Percentiles rank a stretch among this genome's conserved stretches.
Conservation (phyloP, 1,140 invertebrate genomes). For the Monomorium pharaonis region DNA sequence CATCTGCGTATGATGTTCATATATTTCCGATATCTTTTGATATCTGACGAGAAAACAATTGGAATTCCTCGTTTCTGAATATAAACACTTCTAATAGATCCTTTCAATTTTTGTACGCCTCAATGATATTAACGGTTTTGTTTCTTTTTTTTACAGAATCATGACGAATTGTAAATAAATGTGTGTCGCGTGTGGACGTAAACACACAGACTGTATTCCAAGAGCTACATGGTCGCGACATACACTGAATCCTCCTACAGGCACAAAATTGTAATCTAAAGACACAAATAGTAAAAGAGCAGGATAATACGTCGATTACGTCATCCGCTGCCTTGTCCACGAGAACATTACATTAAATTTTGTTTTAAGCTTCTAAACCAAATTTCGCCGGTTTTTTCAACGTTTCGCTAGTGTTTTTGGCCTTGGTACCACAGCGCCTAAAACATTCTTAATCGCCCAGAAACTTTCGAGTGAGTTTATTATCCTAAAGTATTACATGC, state of each 20-base stretch:
- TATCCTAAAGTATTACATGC: background rate
- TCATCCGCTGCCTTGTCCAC: background rate
- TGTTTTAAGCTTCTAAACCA: background rate
- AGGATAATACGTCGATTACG: constrained; percentile 24
- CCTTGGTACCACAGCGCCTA: constrained; percentile 21
- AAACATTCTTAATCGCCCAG: background rate
- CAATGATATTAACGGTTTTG: background rate
- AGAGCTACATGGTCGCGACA: constrained; percentile 78
- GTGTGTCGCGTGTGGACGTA: constrained; percentile 68
- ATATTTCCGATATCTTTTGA: constrained; percentile 76
- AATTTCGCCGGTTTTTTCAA: constrained; percentile 22
- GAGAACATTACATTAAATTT: background rate
- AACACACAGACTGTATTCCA: constrained; percentile 84
- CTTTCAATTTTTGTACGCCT: background rate
- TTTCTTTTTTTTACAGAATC: constrained; percentile 83
- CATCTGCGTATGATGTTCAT: constrained; percentile 12
- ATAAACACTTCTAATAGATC: background rate
- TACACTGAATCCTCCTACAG: constrained; percentile 65
- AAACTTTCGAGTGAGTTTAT: constrained; percentile 1
- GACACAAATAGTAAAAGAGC: constrained; percentile 47
- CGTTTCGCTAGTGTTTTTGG: background rate
- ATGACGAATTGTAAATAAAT: constrained; percentile 89
- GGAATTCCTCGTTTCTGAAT: constrained; percentile 82
- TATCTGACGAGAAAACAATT: constrained; percentile 60
- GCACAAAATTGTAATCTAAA: constrained; percentile 49